Evolutionary conservation across 2,797 vertebrate species (phyloP), one percentile per base, ranked within the genome.

Genomic region (Tauraco hartlaubi): DNA sequence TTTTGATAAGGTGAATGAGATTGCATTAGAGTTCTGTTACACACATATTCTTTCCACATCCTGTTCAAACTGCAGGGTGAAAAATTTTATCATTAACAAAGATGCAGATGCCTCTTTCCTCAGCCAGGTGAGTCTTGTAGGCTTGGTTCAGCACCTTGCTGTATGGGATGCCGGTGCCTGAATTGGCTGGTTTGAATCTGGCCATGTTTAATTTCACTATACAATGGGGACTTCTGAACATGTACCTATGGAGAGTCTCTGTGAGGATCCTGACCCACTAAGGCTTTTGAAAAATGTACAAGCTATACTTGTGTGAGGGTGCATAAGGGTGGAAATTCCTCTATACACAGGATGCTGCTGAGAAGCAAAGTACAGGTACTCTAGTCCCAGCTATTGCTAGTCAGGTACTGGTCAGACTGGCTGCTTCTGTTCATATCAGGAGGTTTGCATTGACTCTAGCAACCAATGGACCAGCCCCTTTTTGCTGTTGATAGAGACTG

Each of bases 21-120:
- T 12, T 77, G 35, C 23, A 2, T 35, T 37, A 31, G 18, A 39
- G 18, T 56, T 19, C 37, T 67, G 2, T 19, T 44, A 22, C 9
- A 39, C 0, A 1, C 3, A 1, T 11, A 18, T 14, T 43, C n/a
- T 62, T 79, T 69, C 12, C 20, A 12, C 7, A 14, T 14, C 0
- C 0, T 61, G 11, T 62, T 51, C 59, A 35, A 67, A 52, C 25
- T 46, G 12, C 52, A 33, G 33, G 9, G 6, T 73, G 56, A 73
- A 87, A 86, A 75, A 16, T 25, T 9, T 55, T 12, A 1, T 39
- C 46, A 3, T 39, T 73, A 33, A 44, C 12, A 73, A 64, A 66
- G 51, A 12, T n/a, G 26, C 21, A 20, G 2, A n/a, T 54, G 25
- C 5, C 33, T 23, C n/a, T 49, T 74, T 85, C 35, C 52, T 80